Base-by-base conservation (phyloP, 1,140 invertebrate genomes). In the Drosophila aff. region DNA sequence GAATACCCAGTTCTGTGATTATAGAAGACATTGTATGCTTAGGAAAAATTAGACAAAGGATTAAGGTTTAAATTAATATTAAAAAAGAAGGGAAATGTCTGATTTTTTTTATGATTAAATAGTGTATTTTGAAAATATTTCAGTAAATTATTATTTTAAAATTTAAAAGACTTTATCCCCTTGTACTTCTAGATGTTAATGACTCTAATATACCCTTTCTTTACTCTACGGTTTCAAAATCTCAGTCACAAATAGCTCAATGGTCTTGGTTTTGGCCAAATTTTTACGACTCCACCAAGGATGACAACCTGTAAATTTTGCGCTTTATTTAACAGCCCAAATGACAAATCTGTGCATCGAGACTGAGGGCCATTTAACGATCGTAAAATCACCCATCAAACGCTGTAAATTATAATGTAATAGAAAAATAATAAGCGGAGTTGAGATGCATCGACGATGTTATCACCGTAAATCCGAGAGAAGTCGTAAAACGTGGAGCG, bases 391-490 rank as follows among this genome's bases (percentile, higher is more conserved):
- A 81, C 47, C 65, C 74, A 59, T 67, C 46, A 81, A 79, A 50
- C 47, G 77, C 63, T 81, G 84, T 89, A 89, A 89, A 89, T 89
- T 89, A 75, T 84, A 81, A 68, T 84, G 78, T 89, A 89, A 89
- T 89, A 81, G 84, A 89, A 89, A 81, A 66, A 81, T 89, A 90
- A 89, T 90, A 89, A 90, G 81, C 71, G 74, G 74, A 69, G 65
- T 58, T 15, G 79, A 23, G 67, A 73, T 73, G 67, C 90, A 90
- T 79, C 67, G 62, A 65, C 21, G 71, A 81, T 78, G 75, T 69
- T 78, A 79, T 65, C 64, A 92, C 84, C 82, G 81, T 92, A 87
- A 92, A 86, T 74, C 79, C 44, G n/a, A 67, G 40, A 49, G 21
- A 55, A n/a, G 79, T 91, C 87, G 82, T 91, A 81, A 91, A 91